phyloP scores from a whole-genome alignment of 2,888 invertebrate genomes.

The Galerucella pusilla region DNA sequence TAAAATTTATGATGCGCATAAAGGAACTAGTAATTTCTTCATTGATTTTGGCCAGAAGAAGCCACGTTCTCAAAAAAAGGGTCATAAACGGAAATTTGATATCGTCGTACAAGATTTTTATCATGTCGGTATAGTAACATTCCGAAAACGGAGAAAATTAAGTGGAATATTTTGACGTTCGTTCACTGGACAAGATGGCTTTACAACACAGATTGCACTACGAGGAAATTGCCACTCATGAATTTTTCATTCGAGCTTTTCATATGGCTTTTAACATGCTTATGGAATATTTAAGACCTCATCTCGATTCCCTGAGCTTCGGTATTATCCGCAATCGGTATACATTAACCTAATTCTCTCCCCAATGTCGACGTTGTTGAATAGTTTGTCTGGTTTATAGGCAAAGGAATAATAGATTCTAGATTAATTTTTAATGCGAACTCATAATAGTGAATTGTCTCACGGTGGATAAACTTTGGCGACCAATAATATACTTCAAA shows the following conservation, averaged over 20 bases:
- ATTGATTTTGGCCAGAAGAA: constrained; percentile 3
- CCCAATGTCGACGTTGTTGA: not conserved
- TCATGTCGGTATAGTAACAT: constrained; percentile 18
- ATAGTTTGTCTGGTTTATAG: constrained; percentile 11
- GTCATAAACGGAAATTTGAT: constrained; percentile 22
- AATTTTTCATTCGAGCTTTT: constrained; percentile 52
- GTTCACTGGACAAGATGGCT: constrained; percentile 43
- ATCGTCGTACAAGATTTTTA: constrained; percentile 24
- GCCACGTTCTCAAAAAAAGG: constrained; percentile 18
- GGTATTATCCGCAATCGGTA: constrained; percentile 43
- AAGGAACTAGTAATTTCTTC: not conserved
- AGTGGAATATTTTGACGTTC: constrained; percentile 43
- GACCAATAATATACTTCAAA: too few relatives aligned
- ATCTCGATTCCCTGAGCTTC: constrained; percentile 35
- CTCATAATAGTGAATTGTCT: not conserved
- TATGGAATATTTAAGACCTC: constrained; percentile 46
- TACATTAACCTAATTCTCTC: constrained; percentile 41
- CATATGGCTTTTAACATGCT: constrained; percentile 49
- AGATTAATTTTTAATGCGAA: not conserved
- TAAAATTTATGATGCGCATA: not conserved
- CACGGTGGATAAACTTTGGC: not conserved
- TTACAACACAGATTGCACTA: constrained; percentile 50
- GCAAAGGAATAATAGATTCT: not conserved
- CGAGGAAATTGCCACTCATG: constrained; percentile 51
- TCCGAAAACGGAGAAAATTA: constrained; percentile 37